Conservation (phyloP, 2,113 vertebrate species). For the Vanacampus margaritifer region DNA sequence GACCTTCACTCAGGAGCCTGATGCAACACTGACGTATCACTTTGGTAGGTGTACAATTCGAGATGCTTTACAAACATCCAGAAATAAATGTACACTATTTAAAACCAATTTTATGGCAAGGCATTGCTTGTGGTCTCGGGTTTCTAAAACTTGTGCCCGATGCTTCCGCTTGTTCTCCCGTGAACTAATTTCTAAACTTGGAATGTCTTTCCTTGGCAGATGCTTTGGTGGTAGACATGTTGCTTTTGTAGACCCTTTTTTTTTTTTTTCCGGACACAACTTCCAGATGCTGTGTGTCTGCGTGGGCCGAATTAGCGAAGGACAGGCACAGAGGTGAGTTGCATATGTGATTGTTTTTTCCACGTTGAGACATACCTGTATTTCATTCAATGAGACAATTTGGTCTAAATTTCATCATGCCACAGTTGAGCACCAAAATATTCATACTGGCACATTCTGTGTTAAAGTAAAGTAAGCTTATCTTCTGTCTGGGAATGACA, state of each 20-base stretch:
- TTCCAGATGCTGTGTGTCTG: constrained; percentile 56
- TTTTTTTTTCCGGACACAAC: constrained; percentile 39
- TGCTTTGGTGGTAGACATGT: constrained; percentile 54
- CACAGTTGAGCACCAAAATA: not conserved
- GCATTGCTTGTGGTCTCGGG: not conserved
- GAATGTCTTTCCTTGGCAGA: constrained; percentile 56
- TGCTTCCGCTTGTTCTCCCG: constrained; percentile 3
- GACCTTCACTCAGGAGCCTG: constrained; percentile 34
- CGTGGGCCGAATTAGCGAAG: constrained; percentile 36
- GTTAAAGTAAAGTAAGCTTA: not conserved
- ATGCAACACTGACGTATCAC: constrained; percentile 59
- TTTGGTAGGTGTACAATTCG: constrained; percentile 1
- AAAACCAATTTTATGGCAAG: not conserved
- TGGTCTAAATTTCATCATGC: not conserved
- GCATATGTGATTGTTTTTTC: not conserved
- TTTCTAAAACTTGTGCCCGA: not conserved
- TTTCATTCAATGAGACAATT: not conserved
- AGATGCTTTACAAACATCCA: not conserved
- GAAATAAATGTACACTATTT: not conserved
- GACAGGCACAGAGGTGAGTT: constrained; percentile 58
- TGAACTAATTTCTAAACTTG: constrained; percentile 46
- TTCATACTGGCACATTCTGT: not conserved
- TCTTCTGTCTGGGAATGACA: not conserved
- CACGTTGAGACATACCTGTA: not conserved
- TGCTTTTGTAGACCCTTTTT: constrained; percentile 26